Evolutionary conservation across 2,797 vertebrate genomes (phyloP).

Genomic region (Cyprinella venusta): DNA sequence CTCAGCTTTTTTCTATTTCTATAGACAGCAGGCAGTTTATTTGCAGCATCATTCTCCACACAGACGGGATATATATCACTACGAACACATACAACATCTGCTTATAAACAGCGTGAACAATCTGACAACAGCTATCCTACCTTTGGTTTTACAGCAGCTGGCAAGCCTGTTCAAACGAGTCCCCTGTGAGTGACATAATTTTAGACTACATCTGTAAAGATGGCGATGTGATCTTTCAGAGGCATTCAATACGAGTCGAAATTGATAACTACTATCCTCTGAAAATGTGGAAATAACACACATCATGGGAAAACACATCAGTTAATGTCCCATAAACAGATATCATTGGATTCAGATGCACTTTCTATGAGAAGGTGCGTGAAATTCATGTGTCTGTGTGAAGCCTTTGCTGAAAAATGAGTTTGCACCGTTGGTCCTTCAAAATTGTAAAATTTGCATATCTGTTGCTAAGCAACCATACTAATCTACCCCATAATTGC

Average conservation of each 20-base stretch:
- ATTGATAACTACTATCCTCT: too few relatives aligned
- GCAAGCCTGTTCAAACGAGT: not conserved
- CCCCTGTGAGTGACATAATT: not conserved
- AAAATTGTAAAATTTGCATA: not conserved
- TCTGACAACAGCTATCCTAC: not conserved
- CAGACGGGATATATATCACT: not conserved
- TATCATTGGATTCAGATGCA: not conserved
- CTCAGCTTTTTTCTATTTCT: not conserved
- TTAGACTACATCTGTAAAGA: constrained; percentile 1
- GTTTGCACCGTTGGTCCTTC: not conserved
- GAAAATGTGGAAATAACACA: not conserved
- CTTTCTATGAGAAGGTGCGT: not conserved
- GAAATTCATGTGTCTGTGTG: not conserved
- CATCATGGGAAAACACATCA: not conserved
- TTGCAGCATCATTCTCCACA: not conserved
- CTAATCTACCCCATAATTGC: constrained; percentile 9
- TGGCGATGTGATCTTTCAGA: not conserved
- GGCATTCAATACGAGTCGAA: not conserved
- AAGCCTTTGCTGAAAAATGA: constrained; percentile 15
- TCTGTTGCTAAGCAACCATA: constrained; percentile 26
- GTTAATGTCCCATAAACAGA: not conserved
- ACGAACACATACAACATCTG: not conserved
- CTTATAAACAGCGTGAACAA: not conserved
- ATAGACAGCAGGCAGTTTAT: not conserved
- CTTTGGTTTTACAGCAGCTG: constrained; percentile 10